Evolutionary conservation across 1,140 invertebrate genomes (phyloP).

Genomic region (Trissolcus basalis): DNA sequence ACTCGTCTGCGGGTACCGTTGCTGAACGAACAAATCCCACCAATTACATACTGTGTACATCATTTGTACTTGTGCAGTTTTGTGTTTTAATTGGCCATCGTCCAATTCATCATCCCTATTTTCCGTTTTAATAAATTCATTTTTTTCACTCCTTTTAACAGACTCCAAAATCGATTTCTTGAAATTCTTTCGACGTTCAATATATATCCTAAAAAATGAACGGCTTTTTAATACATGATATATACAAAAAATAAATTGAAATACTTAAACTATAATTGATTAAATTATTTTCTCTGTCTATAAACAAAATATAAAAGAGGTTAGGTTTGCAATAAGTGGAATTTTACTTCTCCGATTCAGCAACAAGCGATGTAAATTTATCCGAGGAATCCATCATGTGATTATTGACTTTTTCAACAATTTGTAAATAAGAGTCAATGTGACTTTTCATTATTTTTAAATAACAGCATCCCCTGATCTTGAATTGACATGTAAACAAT

Average conservation of each 20-base stretch:
- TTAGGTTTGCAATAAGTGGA: conserved; percentile 7
- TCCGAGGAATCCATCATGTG: conserved; percentile 29
- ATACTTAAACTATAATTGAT: neutral
- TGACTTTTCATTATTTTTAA: neutral
- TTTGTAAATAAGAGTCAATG: neutral
- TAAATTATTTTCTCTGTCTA: conserved; percentile 1
- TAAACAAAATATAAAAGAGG: conserved; percentile 24
- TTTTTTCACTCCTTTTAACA: too few relatives aligned
- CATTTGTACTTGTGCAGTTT: conserved; percentile 9
- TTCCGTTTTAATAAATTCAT: conserved; percentile 1
- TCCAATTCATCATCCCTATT: conserved; percentile 10
- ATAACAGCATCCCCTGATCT: too few relatives aligned
- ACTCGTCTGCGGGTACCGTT: conserved; percentile 32
- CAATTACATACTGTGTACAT: conserved; percentile 42
- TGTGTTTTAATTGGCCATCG: neutral
- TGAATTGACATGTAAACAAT: too few relatives aligned
- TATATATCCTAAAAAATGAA: neutral
- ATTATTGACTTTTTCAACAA: conserved; percentile 17
- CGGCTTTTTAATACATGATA: neutral
- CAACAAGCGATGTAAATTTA: conserved; percentile 23
- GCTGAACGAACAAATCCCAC: conserved; percentile 54
- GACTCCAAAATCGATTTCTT: too few relatives aligned
- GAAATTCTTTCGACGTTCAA: too few relatives aligned
- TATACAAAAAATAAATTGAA: too few relatives aligned
- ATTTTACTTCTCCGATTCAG: conserved; percentile 26